These are phyloP conservation scores for Drosophila neoperkinsi DNA, from an alignment of 2,888 invertebrate genomes.

Conservation along the genomic window DNA sequence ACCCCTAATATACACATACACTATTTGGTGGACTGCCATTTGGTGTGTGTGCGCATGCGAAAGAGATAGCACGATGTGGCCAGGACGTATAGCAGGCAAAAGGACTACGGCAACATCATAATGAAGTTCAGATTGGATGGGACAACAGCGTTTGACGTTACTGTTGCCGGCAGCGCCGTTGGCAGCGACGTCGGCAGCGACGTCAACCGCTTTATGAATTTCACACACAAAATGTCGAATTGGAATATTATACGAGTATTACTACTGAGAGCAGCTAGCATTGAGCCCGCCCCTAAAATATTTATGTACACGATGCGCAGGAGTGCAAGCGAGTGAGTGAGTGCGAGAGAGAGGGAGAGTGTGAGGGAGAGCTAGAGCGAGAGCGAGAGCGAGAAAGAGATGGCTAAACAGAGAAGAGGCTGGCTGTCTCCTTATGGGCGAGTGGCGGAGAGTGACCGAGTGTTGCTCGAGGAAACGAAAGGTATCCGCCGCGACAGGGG, in stretches of 20 bases:
- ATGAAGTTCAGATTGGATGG: constrained; percentile 72
- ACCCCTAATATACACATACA: constrained; percentile 32
- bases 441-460: constrained; percentile 8
- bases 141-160: constrained; percentile 30
- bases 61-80: constrained; percentile 48
- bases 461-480: constrained; percentile 52
- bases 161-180: constrained; percentile 39
- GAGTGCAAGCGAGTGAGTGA: constrained; percentile 16
- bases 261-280: constrained; percentile 46
- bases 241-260: constrained; percentile 68
- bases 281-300: constrained; percentile 84
- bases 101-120: constrained; percentile 70
- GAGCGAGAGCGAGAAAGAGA: constrained; percentile 9
- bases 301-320: constrained; percentile 67
- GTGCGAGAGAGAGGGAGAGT: constrained; percentile 2
- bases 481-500: constrained; percentile 17
- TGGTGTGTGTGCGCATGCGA: constrained; percentile 43
- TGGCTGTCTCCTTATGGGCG: constrained; percentile 21
- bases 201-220: constrained; percentile 73
- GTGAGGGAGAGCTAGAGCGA: not conserved
- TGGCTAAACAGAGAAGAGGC: not conserved
- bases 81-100: constrained; percentile 57
- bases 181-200: constrained; percentile 28
- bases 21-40: constrained; percentile 16
- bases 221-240: constrained; percentile 83